Percentiles rank a stretch among this genome's conserved stretches.
Conservation (phyloP, 1,140 invertebrate species). For the Lepidurus packardi region DNA sequence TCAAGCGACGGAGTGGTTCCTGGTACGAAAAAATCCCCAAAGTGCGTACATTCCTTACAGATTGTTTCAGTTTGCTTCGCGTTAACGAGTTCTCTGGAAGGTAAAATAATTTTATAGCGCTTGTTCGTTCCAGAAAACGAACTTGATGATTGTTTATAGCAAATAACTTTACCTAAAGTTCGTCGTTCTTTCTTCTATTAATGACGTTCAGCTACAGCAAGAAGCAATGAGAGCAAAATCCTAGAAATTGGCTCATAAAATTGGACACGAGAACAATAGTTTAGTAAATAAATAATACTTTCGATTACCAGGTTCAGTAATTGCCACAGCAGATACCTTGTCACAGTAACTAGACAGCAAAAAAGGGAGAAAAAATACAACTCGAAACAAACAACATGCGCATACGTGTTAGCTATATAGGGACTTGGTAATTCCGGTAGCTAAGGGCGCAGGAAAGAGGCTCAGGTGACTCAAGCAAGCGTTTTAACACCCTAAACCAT, state of each 20-base stretch:
- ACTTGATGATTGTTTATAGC: no score
- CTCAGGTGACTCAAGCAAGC: conserved; percentile 7
- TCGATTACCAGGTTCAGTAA: background rate
- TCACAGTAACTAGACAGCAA: background rate
- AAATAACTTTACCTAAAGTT: no score
- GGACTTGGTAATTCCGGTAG: background rate
- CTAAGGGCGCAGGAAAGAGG: background rate
- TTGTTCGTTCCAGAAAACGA: no score
- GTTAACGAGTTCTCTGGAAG: no score
- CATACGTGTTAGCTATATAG: background rate
- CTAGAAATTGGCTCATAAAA: background rate
- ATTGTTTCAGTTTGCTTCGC: no score
- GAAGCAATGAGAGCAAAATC: no score
- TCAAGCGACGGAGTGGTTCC: no score
- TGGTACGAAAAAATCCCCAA: no score
- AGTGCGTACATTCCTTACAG: no score
- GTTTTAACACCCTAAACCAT: conserved; percentile 11
- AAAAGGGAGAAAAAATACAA: background rate
- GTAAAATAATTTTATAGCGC: no score
- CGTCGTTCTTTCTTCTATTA: no score
- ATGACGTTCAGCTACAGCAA: no score
- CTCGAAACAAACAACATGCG: background rate
- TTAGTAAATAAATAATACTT: conserved; percentile 16
- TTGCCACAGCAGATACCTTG: background rate
- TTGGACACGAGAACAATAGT: background rate